Conservation (phyloP, 2,113 vertebrate species). For the Seriola rivoliana region DNA sequence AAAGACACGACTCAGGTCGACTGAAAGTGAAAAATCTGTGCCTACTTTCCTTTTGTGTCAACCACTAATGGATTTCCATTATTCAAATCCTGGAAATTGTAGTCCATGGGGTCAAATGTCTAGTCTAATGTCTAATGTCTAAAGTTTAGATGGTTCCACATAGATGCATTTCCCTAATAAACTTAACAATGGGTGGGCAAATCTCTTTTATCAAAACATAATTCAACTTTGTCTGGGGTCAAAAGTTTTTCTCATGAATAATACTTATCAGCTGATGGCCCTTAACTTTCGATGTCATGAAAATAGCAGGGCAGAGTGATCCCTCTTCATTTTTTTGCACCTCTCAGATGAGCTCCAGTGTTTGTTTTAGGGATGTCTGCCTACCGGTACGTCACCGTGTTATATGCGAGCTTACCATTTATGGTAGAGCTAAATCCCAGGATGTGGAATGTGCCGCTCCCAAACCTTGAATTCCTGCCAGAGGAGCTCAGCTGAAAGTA, state of each 20-base stretch:
- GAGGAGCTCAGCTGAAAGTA: conserved; percentile 57
- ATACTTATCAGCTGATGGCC: background rate
- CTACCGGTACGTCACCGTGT: conserved; percentile 79
- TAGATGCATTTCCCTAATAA: background rate
- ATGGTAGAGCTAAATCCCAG: conserved; percentile 86
- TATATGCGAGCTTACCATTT: conserved; percentile 85
- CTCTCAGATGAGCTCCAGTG: conserved; percentile 52
- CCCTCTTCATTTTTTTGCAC: background rate
- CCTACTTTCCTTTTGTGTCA: background rate
- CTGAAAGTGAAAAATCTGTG: too few species aligned
- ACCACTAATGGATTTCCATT: background rate
- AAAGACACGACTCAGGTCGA: background rate
- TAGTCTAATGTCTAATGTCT: background rate
- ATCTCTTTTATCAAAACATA: too few species aligned
- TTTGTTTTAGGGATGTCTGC: conserved; percentile 76
- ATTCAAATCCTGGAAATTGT: background rate
- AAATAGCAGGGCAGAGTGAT: conserved; percentile 49
- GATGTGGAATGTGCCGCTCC: conserved; percentile 87
- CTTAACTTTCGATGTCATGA: background rate
- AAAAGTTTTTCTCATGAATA: background rate
- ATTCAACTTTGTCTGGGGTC: background rate
- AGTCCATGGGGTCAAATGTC: too few species aligned
- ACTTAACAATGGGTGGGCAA: background rate
- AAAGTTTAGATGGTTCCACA: background rate
- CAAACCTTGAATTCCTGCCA: conserved; percentile 79